Evolutionary conservation across 2,888 invertebrate genomes (phyloP), one percentile per base, ranked within the genome.

Genomic region (Mylabris sibirica): DNA sequence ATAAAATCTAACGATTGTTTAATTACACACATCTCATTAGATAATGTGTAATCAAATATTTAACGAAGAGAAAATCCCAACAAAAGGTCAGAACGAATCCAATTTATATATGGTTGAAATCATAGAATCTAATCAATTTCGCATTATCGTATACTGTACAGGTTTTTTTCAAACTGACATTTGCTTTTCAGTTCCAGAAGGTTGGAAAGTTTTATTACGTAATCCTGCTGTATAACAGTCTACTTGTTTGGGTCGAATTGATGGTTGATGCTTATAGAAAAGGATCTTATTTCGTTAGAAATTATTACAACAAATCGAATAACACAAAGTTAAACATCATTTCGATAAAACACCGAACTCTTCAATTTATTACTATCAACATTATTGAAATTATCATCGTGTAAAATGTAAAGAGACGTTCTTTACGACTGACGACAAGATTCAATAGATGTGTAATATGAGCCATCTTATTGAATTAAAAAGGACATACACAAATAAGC

Each of bases 291-390:
- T 60, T 4, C 38, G 34, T 69, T 57, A 53, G 66, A 63, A 70
- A 70, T 70, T 62, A 70, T 59, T 35, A n/a, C 60, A 63, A 69
- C 66, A 65, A 61, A 62, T 9, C 44, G 1, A 35, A 63, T 24
- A 60, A 66, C n/a, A 69, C 66, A 69, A 69, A 69, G 30, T 4
- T 5, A 66, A 69, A 61, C 64, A 67, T 67, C 70, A 67, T 67
- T 67, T 70, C 62, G 69, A 63, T 67, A 53, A 49, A 64, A 64
- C 30, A 4, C 30, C 35, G 11, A 35, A 35, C 35, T 5, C 5
- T 35, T 35, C 2, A 11, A 9, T 35, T 35, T 35, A 35, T 35
- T 35, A 8, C n/a, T 6, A 30, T 4, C 30, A 30, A 30, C 30
- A 30, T 30, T 30, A 30, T 30, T 30, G 30, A 30, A 30, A 30